Base-by-base conservation (phyloP, 1,140 invertebrate species). In the Ceratina calcarata region DNA sequence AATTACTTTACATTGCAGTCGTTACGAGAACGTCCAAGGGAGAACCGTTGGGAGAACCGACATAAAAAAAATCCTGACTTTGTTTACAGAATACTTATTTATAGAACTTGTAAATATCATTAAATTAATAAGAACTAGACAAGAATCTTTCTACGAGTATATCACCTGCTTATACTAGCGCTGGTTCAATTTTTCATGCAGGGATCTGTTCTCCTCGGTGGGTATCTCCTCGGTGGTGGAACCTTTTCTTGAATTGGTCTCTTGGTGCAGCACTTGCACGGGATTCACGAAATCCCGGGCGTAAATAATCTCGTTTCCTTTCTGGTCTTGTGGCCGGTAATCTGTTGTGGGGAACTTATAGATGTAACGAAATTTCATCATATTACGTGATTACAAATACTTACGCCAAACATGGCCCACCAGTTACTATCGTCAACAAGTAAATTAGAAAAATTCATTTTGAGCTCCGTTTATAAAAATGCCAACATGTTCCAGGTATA, bases 401-500 rank as follows among this genome's bases (percentile, higher is more conserved):
- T 53, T 51, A 71, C 20, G 1, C 24, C 10, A 83, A 85, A 82
- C 60, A 93, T 93, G 91, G 91, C 91, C 53, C 82, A 92, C 24
- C 90, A 92, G 69, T 64, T 93, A 53, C 86, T 93, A 24, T 90
- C 82, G 8, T 90, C 91, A 32, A 88, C 90, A 27, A 85, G 64
- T 49, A 91, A 89, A 88, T 81, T 91, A 22, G 90, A 93, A 72
- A 90, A 81, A 78, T 90, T 91, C 49, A 67, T 93, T 57, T 72
- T 91, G 32, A 90, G 90, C 72, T 89, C 87, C 2, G 81, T 90
- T 61, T 81, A 90, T 70, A 91, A 92, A 74, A 78, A 86, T 76
- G 84, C 86, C 66, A 88, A 92, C 88, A 87, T 87, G 69, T 80
- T 89, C 80, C 89, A 93, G 90, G 91, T 93, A 88, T 15, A 71